Conservation (phyloP, 2,888 invertebrate species). For the Eulithis prunata region DNA sequence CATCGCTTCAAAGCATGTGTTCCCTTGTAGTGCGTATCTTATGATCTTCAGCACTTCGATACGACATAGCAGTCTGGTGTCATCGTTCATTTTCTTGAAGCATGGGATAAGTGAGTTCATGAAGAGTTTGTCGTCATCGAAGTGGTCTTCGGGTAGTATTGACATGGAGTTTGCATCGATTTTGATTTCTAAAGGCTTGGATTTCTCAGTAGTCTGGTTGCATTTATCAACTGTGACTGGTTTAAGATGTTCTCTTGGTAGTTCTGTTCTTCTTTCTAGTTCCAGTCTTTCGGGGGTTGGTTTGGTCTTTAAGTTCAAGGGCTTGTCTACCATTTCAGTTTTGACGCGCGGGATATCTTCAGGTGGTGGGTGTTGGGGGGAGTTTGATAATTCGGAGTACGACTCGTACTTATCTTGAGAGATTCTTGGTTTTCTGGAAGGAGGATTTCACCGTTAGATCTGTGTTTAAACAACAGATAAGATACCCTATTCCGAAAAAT, state of each 20-base stretch:
- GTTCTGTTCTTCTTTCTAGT: slow-evolving; percentile 15
- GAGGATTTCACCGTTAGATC: not conserved
- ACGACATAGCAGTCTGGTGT: slow-evolving; percentile 69
- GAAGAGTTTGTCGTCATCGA: slow-evolving; percentile 74
- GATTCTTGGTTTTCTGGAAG: slow-evolving; percentile 71
- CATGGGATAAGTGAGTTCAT: slow-evolving; percentile 76
- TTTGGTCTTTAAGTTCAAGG: slow-evolving; percentile 69
- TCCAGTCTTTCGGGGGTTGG: slow-evolving; percentile 42
- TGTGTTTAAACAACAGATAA: too few relatives aligned
- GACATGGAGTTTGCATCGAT: slow-evolving; percentile 71
- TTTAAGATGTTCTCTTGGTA: slow-evolving; percentile 34
- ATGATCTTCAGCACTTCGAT: slow-evolving; percentile 77
- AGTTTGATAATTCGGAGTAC: slow-evolving; percentile 74
- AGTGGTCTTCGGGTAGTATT: slow-evolving; percentile 70
- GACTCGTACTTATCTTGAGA: slow-evolving; percentile 79
- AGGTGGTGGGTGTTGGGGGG: slow-evolving; percentile 69
- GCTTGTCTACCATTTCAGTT: slow-evolving; percentile 63
- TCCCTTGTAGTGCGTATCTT: slow-evolving; percentile 69
- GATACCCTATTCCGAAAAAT: too few relatives aligned
- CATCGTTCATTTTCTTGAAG: slow-evolving; percentile 78
- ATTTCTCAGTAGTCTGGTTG: slow-evolving; percentile 60
- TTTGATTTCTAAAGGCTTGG: slow-evolving; percentile 68
- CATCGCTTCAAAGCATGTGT: slow-evolving; percentile 69
- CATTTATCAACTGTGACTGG: slow-evolving; percentile 59
- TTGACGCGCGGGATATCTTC: slow-evolving; percentile 69